Evolutionary conservation across 1,140 invertebrate genomes (phyloP).

Genomic region (Caerostris darwini): DNA sequence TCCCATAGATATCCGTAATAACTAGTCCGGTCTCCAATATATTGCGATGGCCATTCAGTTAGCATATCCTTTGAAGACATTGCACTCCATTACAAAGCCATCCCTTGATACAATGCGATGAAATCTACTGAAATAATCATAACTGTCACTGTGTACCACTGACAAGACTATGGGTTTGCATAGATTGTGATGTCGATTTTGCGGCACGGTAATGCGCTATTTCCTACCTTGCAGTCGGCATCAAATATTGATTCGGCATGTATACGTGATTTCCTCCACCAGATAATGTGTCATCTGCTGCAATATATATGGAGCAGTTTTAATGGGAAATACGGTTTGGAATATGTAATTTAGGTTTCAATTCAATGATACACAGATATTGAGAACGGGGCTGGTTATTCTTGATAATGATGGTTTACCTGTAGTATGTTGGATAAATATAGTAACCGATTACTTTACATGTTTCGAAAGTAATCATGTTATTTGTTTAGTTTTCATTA

Average conservation of each 20-base stretch:
- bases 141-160: neutral
- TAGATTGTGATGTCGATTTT: neutral
- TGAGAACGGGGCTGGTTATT: neutral
- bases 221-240: neutral
- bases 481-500: too few relatives aligned
- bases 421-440: too few relatives aligned
- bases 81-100: neutral
- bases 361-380: neutral
- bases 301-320: neutral
- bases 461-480: too few relatives aligned
- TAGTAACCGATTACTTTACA: too few relatives aligned
- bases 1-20: too few relatives aligned
- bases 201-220: neutral
- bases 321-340: neutral
- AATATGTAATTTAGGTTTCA: neutral
- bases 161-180: neutral
- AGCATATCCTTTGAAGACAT: neutral
- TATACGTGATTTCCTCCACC: neutral
- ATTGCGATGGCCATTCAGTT: neutral
- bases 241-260: neutral
- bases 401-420: too few relatives aligned
- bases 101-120: neutral
- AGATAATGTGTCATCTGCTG: neutral
- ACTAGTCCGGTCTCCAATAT: neutral
- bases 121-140: constrained; percentile 11